Evolutionary conservation across 2,888 invertebrate genomes (phyloP), one percentile per base, ranked within the genome.

Genomic region (Drosophila nigritarsus): DNA sequence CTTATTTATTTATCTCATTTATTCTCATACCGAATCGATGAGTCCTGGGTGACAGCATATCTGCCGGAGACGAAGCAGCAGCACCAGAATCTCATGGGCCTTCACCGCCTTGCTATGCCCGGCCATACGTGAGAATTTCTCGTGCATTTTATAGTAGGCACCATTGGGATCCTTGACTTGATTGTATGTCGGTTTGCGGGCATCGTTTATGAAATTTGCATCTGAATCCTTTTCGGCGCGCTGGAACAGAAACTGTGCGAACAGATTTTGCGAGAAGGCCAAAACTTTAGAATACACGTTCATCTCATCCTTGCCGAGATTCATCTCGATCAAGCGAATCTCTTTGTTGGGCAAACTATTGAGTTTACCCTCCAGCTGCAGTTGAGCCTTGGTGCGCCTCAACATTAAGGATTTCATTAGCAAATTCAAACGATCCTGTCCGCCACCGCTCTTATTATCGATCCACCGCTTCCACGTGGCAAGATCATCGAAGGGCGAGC

Each of bases 381-480:
- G 94, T 91, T 98, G 97, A 13, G 93, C 94, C 92, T 99, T 99
- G 0, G 98, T 98, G 50, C 99, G 94, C 0, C 99, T 94, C 71
- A 99, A 94, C 94, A 99, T 95, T 1, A 99, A 90, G 7, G 96
- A 95, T 67, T 97, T 97, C 93, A 98, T 96, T 0, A 99, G 94
- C 0, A 97, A 96, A 89, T 96, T 96, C n/a, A 99, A 94, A 3
- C 99, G 94, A 87, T 97, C 95, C 89, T 97, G 95, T 0, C 97
- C 97, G 50, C 96, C 96, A 40, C 95, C 94, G 77, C 95, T 95
- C 91, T 97, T 97, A 91, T 97, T 96, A 88, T 97, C 97, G 60
- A 99, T 97, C 96, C 98, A 98, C 70, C 96, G 95, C 92, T 98
- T 98, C 98, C 98, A 99, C 75, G 98, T 96, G 15, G 93, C 93